phyloP scores from a whole-genome alignment of 2,797 vertebrate genomes.

The Cynopterus sphinx region DNA sequence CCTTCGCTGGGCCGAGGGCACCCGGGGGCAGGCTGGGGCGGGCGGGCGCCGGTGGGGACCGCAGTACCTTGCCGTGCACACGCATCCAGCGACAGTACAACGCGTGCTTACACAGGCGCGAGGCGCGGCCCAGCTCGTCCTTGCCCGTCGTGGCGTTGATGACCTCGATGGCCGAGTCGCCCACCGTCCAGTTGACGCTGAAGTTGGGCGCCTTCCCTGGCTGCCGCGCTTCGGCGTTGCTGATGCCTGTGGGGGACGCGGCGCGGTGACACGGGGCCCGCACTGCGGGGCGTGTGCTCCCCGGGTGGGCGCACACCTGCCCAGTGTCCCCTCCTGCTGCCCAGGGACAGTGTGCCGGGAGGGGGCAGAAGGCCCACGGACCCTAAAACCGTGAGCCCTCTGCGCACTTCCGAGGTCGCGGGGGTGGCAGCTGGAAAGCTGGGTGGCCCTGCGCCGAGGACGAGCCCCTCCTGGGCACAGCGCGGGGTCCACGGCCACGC shows the following conservation, averaged over 20 bases:
- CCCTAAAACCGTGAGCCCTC: not conserved
- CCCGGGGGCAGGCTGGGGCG: not conserved
- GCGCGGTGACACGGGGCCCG: not conserved
- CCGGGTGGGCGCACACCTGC: rapidly evolving
- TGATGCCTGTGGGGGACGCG: slow-evolving; percentile 90
- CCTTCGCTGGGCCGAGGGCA: too few species aligned
- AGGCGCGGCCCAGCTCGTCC: slow-evolving; percentile 96
- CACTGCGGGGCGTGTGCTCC: too few species aligned
- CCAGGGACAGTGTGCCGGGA: not conserved
- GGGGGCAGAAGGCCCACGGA: not conserved
- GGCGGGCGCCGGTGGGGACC: not conserved
- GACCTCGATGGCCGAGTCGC: slow-evolving; percentile 92
- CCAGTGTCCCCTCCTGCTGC: not conserved
- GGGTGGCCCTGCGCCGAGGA: not conserved
- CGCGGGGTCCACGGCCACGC: rapidly evolving
- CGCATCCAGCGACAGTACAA: slow-evolving; percentile 97
- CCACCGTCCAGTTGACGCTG: slow-evolving; percentile 98
- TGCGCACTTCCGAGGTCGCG: not conserved
- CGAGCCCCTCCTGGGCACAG: rapidly evolving
- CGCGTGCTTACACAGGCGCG: slow-evolving; percentile 96
- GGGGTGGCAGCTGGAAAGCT: too few species aligned
- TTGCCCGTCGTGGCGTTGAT: slow-evolving; percentile 98
- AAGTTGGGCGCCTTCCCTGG: slow-evolving; percentile 98
- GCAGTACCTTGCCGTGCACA: slow-evolving; percentile 93
- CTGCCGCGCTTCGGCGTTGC: slow-evolving; percentile 96